Evolutionary conservation across 2,888 invertebrate genomes (phyloP).

Genomic region (Calliopum simillimum): DNA sequence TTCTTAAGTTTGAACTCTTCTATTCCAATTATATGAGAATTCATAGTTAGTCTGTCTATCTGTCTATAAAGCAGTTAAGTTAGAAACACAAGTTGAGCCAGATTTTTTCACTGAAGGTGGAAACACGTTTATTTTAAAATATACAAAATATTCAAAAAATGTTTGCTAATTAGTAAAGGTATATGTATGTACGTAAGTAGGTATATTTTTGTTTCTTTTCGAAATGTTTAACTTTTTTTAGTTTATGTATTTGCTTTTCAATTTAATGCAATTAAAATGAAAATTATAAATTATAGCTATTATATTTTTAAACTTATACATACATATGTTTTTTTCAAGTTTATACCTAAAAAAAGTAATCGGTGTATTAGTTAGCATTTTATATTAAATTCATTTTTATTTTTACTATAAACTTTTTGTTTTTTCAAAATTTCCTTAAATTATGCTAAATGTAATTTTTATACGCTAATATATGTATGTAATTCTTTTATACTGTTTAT

Average conservation of each 20-base stretch:
- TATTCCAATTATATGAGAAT: not conserved
- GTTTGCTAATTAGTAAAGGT: not conserved
- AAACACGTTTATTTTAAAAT: not conserved
- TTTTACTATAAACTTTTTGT: slow-evolving; percentile 23
- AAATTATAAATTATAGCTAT: not conserved
- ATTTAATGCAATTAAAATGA: not conserved
- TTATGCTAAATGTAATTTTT: slow-evolving; percentile 2
- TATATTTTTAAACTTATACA: slow-evolving; percentile 1
- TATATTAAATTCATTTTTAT: slow-evolving; percentile 23
- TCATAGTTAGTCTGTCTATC: not conserved
- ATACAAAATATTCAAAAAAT: not conserved
- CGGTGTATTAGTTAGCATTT: slow-evolving; percentile 29
- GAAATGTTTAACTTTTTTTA: too few species aligned
- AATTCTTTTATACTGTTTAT: slow-evolving; percentile 37
- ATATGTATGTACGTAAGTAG: not conserved
- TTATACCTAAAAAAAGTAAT: slow-evolving; percentile 35
- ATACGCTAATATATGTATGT: slow-evolving; percentile 28
- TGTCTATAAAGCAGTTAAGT: slow-evolving; percentile 6
- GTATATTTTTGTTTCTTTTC: not conserved
- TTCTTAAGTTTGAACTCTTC: not conserved
- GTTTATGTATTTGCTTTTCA: not conserved
- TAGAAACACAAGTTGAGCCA: slow-evolving; percentile 25
- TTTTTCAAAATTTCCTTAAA: slow-evolving; percentile 26
- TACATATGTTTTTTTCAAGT: not conserved
- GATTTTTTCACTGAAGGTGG: slow-evolving; percentile 20